Evolutionary conservation across 2,113 vertebrate genomes (phyloP).

Genomic region (Fulmarus glacialis): DNA sequence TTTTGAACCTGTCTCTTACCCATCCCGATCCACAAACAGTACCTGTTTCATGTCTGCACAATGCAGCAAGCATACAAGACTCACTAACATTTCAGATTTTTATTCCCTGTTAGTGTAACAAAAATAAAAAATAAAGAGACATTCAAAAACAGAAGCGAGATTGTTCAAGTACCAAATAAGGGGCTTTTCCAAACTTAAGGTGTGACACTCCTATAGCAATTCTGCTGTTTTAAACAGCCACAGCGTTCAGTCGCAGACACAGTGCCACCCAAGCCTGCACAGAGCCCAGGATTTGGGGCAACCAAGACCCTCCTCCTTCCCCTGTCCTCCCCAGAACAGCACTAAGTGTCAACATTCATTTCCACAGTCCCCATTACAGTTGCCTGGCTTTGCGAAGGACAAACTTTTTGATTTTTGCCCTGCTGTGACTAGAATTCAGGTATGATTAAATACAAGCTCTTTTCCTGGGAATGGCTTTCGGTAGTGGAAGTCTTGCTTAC

Average conservation of each 20-base stretch:
- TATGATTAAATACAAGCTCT: background rate
- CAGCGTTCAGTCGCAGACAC: background rate
- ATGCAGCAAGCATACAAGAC: conserved; percentile 66
- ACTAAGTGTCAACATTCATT: background rate
- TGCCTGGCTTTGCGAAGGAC: background rate
- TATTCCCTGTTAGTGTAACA: conserved; percentile 66
- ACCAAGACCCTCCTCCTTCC: background rate
- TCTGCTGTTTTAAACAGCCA: conserved; percentile 36
- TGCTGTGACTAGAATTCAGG: background rate
- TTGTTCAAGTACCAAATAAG: conserved; percentile 76
- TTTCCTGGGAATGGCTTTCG: background rate
- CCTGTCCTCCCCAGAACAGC: background rate
- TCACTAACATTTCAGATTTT: conserved; percentile 59
- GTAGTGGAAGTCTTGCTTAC: conserved; percentile 14
- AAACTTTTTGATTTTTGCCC: background rate
- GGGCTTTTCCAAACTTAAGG: conserved; percentile 58
- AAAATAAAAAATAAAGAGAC: conserved; percentile 56
- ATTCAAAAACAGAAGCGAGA: conserved; percentile 58
- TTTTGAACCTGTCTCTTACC: conserved; percentile 22
- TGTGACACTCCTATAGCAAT: conserved; percentile 5
- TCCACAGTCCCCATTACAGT: conserved; percentile 29
- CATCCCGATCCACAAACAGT: background rate
- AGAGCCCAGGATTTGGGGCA: background rate
- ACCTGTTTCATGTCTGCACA: conserved; percentile 55
- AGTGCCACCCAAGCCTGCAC: background rate